phyloP scores from a whole-genome alignment of 2,797 vertebrate genomes.

The Triplophysa bombifrons region DNA sequence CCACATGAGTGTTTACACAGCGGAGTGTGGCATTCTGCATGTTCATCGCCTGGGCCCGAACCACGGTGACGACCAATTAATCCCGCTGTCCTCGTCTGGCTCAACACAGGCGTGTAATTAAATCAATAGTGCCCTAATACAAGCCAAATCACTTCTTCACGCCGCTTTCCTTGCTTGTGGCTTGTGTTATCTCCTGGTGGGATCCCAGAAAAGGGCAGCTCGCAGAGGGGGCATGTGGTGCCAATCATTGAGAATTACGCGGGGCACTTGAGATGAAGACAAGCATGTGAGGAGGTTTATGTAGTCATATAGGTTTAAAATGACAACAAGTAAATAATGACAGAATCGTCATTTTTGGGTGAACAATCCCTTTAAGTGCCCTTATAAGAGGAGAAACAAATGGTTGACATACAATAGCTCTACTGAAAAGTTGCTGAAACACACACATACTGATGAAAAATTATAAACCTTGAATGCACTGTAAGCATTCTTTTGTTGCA shows the following conservation, averaged over 20 bases:
- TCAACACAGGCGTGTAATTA: conserved; percentile 59
- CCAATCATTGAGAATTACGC: conserved; percentile 38
- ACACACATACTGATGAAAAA: too few species aligned
- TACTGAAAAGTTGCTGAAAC: too few species aligned
- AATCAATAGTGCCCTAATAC: conserved; percentile 67
- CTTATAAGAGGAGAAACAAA: not conserved
- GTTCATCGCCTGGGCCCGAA: conserved; percentile 56
- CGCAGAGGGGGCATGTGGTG: conserved; percentile 28
- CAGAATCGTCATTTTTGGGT: too few species aligned
- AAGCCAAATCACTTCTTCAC: conserved; percentile 62
- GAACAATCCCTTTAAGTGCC: too few species aligned
- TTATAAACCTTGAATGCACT: too few species aligned
- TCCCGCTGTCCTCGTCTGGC: conserved; percentile 48
- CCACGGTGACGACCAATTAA: conserved; percentile 66
- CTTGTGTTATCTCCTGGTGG: conserved; percentile 5
- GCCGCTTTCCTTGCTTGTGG: conserved; percentile 47
- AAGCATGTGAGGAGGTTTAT: not conserved
- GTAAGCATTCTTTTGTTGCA: too few species aligned
- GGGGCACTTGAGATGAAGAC: conserved; percentile 14
- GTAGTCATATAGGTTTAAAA: too few species aligned
- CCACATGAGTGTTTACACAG: conserved; percentile 31
- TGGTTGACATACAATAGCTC: not conserved
- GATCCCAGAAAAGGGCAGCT: conserved; percentile 14
- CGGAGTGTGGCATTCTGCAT: not conserved
- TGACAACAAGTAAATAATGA: too few species aligned